Conservation (phyloP, 2,888 invertebrate genomes). For the Diarsia dahlii region DNA sequence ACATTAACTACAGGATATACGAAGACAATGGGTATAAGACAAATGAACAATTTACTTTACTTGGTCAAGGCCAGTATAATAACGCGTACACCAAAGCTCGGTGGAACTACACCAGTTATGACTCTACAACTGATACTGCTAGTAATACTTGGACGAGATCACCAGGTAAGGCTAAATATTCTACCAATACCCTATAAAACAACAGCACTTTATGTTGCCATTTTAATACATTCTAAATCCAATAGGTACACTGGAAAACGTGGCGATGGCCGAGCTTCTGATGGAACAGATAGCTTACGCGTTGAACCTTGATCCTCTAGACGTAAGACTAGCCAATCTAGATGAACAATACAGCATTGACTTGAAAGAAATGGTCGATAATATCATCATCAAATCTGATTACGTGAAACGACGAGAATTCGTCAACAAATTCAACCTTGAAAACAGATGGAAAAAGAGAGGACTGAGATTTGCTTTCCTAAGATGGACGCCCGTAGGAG, state of each 20-base stretch:
- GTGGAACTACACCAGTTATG: slow-evolving; percentile 74
- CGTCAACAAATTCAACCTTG: slow-evolving; percentile 89
- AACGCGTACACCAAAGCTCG: slow-evolving; percentile 74
- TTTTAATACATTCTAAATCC: neutral
- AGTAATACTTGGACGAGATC: slow-evolving; percentile 77
- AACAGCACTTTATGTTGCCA: neutral
- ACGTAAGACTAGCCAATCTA: slow-evolving; percentile 90
- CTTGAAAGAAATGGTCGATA: slow-evolving; percentile 86
- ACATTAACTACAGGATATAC: slow-evolving; percentile 85
- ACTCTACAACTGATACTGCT: slow-evolving; percentile 76
- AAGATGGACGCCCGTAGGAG: slow-evolving; percentile 87
- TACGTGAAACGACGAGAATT: slow-evolving; percentile 85
- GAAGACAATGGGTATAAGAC: slow-evolving; percentile 85
- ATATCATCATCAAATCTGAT: slow-evolving; percentile 87
- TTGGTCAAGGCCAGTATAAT: slow-evolving; percentile 58
- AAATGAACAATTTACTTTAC: slow-evolving; percentile 70
- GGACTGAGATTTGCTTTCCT: slow-evolving; percentile 91
- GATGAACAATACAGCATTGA: slow-evolving; percentile 64
- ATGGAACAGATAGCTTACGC: slow-evolving; percentile 92
- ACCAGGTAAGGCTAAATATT: slow-evolving; percentile 71
- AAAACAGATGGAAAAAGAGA: slow-evolving; percentile 93
- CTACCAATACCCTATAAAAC: neutral
- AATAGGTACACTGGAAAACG: slow-evolving; percentile 87
- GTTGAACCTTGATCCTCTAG: slow-evolving; percentile 89
- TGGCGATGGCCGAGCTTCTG: slow-evolving; percentile 90